Evolutionary conservation across 2,113 vertebrate genomes (phyloP).

Genomic region (Nestor notabilis): DNA sequence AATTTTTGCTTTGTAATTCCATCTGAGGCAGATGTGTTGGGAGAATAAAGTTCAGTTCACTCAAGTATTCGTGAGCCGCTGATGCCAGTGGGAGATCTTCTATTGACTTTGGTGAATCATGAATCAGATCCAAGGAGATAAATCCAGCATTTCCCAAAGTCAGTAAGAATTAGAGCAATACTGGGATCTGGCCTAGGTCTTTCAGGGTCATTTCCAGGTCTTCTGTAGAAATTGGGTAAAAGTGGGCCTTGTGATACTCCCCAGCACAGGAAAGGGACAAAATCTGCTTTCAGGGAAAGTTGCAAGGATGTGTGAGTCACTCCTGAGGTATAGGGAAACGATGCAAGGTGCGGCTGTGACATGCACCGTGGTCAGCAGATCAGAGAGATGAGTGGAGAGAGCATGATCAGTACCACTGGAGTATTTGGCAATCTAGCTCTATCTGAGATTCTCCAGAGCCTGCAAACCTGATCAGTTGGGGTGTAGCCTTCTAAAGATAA

Average conservation of each 20-base stretch:
- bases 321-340: constrained; percentile 33
- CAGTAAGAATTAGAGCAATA: background rate
- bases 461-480: background rate
- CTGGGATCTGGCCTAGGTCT: background rate
- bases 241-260: constrained; percentile 1
- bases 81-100: background rate
- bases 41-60: background rate
- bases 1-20: background rate
- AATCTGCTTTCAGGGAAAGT: constrained; percentile 57
- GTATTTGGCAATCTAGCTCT: background rate
- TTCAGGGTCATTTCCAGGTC: background rate
- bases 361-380: constrained; percentile 51
- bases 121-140: background rate
- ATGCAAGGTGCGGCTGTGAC: constrained; percentile 47
- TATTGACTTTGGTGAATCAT: background rate
- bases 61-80: background rate
- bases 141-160: background rate
- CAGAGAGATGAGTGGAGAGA: constrained; percentile 11
- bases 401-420: background rate
- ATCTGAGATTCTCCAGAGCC: background rate
- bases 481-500: background rate
- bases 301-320: constrained; percentile 4
- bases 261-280: background rate
- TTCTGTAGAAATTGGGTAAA: background rate
- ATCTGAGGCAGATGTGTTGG: background rate